A percentile compares a stretch with the other conserved stretches of the same genome.
These are phyloP conservation scores for Drosophila sproati DNA, from an alignment of 1,140 invertebrate genomes.

Conservation along the genomic window DNA sequence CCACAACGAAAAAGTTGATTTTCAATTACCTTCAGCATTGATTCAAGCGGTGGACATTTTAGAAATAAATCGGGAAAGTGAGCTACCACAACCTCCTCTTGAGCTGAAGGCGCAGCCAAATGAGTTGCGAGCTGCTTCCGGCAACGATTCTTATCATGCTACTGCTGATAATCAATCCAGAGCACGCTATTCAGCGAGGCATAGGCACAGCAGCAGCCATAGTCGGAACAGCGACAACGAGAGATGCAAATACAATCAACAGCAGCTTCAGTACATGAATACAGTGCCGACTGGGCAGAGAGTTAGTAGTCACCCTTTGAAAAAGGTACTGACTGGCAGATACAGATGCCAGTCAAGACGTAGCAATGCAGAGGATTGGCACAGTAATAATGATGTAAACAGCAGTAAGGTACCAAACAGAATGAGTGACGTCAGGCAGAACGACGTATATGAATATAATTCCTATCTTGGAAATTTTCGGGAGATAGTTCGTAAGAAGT, in stretches of 20 bases:
- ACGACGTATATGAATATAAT: background rate
- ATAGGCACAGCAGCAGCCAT: background rate
- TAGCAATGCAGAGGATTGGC: background rate
- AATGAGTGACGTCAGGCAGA: background rate
- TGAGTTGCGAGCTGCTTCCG: slow-evolving; percentile 4
- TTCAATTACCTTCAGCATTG: background rate
- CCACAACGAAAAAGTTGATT: slow-evolving; percentile 27
- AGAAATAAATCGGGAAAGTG: background rate
- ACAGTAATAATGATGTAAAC: background rate
- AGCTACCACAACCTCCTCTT: background rate
- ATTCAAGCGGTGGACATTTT: background rate
- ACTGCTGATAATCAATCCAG: background rate
- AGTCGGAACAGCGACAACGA: background rate
- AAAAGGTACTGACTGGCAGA: slow-evolving; percentile 16
- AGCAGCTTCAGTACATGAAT: background rate
- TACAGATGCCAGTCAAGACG: background rate
- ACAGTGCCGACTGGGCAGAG: background rate
- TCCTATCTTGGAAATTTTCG: background rate
- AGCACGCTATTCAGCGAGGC: background rate
- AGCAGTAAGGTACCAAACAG: background rate
- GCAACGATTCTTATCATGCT: slow-evolving; percentile 2
- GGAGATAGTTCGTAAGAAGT: background rate
- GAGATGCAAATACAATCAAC: background rate
- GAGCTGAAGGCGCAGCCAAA: background rate
- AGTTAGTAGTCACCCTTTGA: background rate